phyloP scores from a whole-genome alignment of 2,888 invertebrate species.

The Patella ulyssiponensis region DNA sequence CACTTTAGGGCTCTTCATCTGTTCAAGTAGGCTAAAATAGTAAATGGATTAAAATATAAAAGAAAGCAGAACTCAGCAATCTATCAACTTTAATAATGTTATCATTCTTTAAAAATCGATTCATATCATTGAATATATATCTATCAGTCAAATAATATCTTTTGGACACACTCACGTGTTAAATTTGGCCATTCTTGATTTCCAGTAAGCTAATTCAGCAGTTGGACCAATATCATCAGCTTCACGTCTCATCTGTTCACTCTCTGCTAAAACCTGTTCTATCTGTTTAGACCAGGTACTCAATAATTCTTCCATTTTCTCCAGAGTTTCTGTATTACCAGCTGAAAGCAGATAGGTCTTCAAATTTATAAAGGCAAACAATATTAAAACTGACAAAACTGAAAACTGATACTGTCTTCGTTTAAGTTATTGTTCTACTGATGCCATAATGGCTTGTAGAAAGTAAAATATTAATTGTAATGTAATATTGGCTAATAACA shows the following conservation, averaged over 20 bases:
- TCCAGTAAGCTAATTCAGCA: constrained; percentile 89
- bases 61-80: too few species aligned
- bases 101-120: too few species aligned
- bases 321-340: constrained; percentile 69
- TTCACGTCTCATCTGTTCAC: constrained; percentile 73
- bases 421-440: background rate
- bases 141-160: background rate
- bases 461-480: background rate
- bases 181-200: constrained; percentile 92
- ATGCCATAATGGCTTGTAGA: background rate
- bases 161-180: constrained; percentile 73
- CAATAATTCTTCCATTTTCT: constrained; percentile 70
- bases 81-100: too few species aligned
- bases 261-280: constrained; percentile 71
- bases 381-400: background rate
- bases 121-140: too few species aligned
- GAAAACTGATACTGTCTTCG: background rate
- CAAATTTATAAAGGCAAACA: background rate
- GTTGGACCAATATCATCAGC: constrained; percentile 73
- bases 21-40: constrained; percentile 68
- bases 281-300: constrained; percentile 72
- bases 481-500: too few species aligned
- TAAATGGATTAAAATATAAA: background rate
- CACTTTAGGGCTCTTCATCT: constrained; percentile 70
- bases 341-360: constrained; percentile 46